Evolutionary conservation across 2,797 vertebrate species (phyloP), one percentile per base, ranked within the genome.

Genomic region (Spinus olivaceus): DNA sequence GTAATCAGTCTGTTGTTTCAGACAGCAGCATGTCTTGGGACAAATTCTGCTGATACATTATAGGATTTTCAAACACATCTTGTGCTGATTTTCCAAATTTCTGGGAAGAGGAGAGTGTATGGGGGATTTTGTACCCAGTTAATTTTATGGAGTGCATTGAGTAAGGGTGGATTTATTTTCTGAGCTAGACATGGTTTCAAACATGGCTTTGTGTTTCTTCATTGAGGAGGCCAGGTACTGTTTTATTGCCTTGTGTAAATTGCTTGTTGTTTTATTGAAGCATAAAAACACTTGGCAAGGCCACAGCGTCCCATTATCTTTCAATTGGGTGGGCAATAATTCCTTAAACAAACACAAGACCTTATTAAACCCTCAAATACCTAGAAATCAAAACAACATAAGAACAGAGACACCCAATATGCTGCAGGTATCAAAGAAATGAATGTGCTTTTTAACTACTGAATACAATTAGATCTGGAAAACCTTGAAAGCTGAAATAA

Each of bases 231-330:
- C 74, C 63, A 67, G 81, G 74, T 88, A 85, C 39, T 0, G 0
- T 88, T 97, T 96, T 93, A 97, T 77, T 94, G 92, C 93, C 90
- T 77, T 92, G 78, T 95, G 64, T 88, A 92, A 95, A 96, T 94
- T 92, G 88, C 78, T 81, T 84, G 90, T 86, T 84, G 60, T 90
- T 96, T 95, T 94, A 96, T 28, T 93, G 92, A 95, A 85, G 86
- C 91, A 90, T 92, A 92, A 95, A 95, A 95, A 92, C 92, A 77
- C 78, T 97, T 96, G 96, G 94, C 94, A 85, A 76, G 64, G 83
- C 56, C 79, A 94, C 88, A 90, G 73, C 0, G 0, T 81, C 80
- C 93, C 90, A 84, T 96, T 96, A 93, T 95, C 90, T 95, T 95
- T 95, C 93, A 72, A 70, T 32, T 73, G 90, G 80, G 88, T 90